Conservation (phyloP, 92 coral and sea anemone species). For the Umimayanthus chanpuru region DNA sequence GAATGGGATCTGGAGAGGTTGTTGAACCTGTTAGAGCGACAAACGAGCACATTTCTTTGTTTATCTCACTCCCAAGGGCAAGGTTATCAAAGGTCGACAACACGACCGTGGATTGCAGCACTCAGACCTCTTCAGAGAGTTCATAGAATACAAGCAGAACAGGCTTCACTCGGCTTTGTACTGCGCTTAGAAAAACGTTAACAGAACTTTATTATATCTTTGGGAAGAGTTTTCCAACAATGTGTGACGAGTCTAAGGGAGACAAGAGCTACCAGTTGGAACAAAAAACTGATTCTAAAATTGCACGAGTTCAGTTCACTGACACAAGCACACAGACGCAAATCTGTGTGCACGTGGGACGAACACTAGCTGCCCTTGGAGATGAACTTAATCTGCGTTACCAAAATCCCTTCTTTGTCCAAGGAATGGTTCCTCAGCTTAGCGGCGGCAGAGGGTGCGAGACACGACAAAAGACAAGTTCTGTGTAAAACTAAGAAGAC, state of each 20-base stretch:
- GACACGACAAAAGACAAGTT: neutral
- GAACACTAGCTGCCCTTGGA: constrained; percentile 25
- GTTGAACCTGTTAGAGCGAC: constrained; percentile 19
- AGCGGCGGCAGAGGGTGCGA: neutral
- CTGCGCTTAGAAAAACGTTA: neutral
- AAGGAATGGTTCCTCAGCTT: neutral
- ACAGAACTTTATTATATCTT: neutral
- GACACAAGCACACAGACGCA: neutral
- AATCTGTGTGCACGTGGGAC: constrained; percentile 21
- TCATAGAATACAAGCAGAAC: neutral
- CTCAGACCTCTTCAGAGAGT: neutral
- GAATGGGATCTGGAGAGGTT: constrained; percentile 7
- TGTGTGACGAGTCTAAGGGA: constrained; percentile 22
- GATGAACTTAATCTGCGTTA: constrained; percentile 26
- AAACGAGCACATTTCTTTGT: constrained; percentile 32
- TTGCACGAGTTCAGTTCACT: constrained; percentile 6
- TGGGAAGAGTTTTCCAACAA: neutral
- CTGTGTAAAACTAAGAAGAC: neutral
- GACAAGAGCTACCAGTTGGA: neutral
- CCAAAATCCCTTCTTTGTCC: neutral
- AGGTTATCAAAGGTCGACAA: constrained; percentile 15
- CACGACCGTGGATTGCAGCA: neutral
- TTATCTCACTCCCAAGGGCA: constrained; percentile 26
- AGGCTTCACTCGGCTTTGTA: neutral
- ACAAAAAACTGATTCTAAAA: neutral